Evolutionary conservation across 2,888 invertebrate species (phyloP).

Genomic region (Agrochola lota): DNA sequence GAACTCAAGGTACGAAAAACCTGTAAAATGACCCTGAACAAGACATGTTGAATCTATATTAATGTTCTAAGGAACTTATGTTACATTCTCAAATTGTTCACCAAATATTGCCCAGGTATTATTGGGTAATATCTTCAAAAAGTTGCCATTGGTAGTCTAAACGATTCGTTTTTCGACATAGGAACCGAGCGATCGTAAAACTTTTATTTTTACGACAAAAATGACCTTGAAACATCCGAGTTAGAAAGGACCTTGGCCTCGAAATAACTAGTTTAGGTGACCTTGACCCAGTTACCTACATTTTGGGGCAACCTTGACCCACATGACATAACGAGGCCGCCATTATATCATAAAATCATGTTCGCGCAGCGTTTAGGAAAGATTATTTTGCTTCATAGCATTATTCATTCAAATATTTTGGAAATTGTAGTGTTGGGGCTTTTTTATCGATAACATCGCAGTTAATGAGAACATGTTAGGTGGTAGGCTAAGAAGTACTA

Average conservation of each 20-base stretch:
- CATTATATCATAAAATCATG: conserved; percentile 61
- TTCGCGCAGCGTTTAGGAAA: conserved; percentile 43
- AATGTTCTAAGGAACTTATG: neutral
- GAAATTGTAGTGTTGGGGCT: conserved; percentile 2
- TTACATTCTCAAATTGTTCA: neutral
- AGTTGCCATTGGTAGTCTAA: neutral
- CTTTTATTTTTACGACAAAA: conserved; percentile 40
- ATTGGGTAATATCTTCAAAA: neutral
- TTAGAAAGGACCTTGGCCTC: conserved; percentile 62
- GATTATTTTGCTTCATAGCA: conserved; percentile 11
- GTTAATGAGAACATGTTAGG: neutral
- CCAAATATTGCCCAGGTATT: neutral
- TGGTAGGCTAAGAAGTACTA: neutral
- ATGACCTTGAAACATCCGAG: conserved; percentile 59
- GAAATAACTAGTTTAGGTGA: conserved; percentile 51
- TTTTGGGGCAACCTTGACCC: conserved; percentile 61
- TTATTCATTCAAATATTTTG: neutral
- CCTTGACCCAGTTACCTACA: conserved; percentile 65
- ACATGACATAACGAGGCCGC: conserved; percentile 58
- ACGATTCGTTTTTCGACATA: conserved; percentile 13
- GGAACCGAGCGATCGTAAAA: conserved; percentile 14
- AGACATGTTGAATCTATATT: conserved; percentile 18
- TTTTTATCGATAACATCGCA: neutral
- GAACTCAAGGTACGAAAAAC: conserved; percentile 58
- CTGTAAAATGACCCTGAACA: conserved; percentile 39